Base-by-base conservation (phyloP, 2,888 invertebrate species). In the Ormyrus pomaceus region DNA sequence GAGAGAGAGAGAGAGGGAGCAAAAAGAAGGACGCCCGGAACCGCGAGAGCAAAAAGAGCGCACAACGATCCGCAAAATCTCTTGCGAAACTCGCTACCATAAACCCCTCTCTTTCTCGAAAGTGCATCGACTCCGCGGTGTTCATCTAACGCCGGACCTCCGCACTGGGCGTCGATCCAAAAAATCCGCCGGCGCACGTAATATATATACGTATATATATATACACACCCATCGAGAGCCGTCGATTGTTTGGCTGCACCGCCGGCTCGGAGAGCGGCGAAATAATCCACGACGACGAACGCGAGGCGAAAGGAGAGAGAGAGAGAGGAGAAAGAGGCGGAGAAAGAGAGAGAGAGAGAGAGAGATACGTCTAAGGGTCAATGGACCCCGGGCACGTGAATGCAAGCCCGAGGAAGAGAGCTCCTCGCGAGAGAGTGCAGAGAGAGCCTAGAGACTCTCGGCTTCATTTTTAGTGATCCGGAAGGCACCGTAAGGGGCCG, bases 131-230 rank as follows among this genome's bases (percentile, higher is more conserved):
- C 71, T 80, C 65, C 45, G 2, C 11, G 19, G 56, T 48, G 50
- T 13, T 70, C 58, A 58, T 66, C 77, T 68, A 61, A 65, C 11
- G 46, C 59, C 55, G 8, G 8, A 34, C 11, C 59, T 19, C 59
- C 13, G n/a, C 50, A 66, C 72, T 69, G 77, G 80, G 80, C 80
- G 51, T 58, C 45, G 10, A 53, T 77, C 80, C 80, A 77, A 81
- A 81, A 80, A 79, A 74, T 74, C 68, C 62, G 34, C 4, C 34
- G 34, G 34, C 34, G 4, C 34, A 34, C 34, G 34, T 34, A 2
- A 34, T 34, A 34, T 34, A 34, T 7, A 50, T 34, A 56, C 3
- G 1, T 3, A 34, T 34, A 34, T 7, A 48, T 50, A 45, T 11
- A 50, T n/a, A 56, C n/a, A 45, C 55, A 45, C 45, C 11, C 45